These are phyloP conservation scores for Spisula solida DNA, from an alignment of 2,888 invertebrate genomes.

Conservation along the genomic window DNA sequence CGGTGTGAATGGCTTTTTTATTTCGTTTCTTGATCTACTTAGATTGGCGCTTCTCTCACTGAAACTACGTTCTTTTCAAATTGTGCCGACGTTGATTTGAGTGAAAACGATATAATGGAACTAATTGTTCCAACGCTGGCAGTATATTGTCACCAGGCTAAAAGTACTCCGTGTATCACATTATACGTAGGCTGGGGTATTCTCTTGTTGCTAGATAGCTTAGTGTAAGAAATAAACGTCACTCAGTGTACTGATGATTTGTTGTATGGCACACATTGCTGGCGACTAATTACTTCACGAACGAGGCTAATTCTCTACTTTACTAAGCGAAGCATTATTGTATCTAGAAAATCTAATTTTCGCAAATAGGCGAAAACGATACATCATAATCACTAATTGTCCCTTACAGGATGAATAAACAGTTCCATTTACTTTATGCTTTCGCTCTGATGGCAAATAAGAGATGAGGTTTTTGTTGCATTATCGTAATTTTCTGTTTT, in stretches of 20 bases:
- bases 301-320: constrained; percentile 10
- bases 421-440: constrained; percentile 30
- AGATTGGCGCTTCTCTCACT: too few species aligned
- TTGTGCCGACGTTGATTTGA: too few species aligned
- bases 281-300: background rate
- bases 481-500: constrained; percentile 20
- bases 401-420: constrained; percentile 36
- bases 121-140: too few species aligned
- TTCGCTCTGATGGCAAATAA: constrained; percentile 19
- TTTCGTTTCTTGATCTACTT: too few species aligned
- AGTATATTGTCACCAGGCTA: background rate
- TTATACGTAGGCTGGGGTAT: background rate
- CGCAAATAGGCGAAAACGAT: constrained; percentile 42
- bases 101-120: too few species aligned
- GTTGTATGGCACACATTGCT: background rate
- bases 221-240: constrained; percentile 9
- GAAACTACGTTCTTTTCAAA: too few species aligned
- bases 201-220: background rate
- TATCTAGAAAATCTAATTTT: constrained; percentile 45
- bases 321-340: constrained; percentile 29
- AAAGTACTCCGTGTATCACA: background rate
- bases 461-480: constrained; percentile 23
- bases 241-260: background rate
- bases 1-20: too few species aligned
- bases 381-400: constrained; percentile 46